Evolutionary conservation across 2,888 invertebrate genomes (phyloP).

Genomic region (Cataglyphis cursor): DNA sequence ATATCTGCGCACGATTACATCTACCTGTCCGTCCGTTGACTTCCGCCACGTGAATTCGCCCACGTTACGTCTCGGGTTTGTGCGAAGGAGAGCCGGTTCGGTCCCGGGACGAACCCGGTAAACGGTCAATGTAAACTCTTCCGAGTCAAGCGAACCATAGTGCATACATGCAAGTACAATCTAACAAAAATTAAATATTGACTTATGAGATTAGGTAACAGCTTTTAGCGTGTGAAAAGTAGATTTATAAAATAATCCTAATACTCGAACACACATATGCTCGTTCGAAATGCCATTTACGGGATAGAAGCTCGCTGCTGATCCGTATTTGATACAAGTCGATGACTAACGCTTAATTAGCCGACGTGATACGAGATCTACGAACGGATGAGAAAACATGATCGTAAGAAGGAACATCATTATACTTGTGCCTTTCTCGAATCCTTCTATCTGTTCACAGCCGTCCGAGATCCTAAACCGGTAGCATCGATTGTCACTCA

Average conservation of each 20-base stretch:
- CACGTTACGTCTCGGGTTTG: slow-evolving; percentile 19
- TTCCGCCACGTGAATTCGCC: slow-evolving; percentile 70
- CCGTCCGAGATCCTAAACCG: slow-evolving; percentile 67
- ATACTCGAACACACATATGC: neutral
- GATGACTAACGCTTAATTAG: slow-evolving; percentile 41
- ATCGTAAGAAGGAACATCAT: slow-evolving; percentile 51
- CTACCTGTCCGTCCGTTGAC: slow-evolving; percentile 63
- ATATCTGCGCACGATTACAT: slow-evolving; percentile 71
- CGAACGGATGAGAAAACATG: slow-evolving; percentile 42
- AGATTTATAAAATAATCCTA: neutral
- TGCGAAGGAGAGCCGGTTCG: slow-evolving; percentile 11
- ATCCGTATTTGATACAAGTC: slow-evolving; percentile 20
- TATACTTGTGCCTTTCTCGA: slow-evolving; percentile 55
- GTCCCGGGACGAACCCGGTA: neutral
- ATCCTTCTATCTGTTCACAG: slow-evolving; percentile 24
- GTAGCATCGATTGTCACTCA: slow-evolving; percentile 67
- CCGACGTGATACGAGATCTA: slow-evolving; percentile 59
- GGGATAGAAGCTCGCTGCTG: neutral
- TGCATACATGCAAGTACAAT: neutral
- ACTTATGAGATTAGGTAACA: neutral
- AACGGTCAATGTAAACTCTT: neutral
- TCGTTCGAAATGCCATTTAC: neutral
- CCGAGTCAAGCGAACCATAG: slow-evolving; percentile 2
- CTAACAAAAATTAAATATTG: neutral
- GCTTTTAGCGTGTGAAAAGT: neutral